These are phyloP conservation scores for Apocrypta bakeri DNA, from an alignment of 1,140 invertebrate species.

Conservation along the genomic window DNA sequence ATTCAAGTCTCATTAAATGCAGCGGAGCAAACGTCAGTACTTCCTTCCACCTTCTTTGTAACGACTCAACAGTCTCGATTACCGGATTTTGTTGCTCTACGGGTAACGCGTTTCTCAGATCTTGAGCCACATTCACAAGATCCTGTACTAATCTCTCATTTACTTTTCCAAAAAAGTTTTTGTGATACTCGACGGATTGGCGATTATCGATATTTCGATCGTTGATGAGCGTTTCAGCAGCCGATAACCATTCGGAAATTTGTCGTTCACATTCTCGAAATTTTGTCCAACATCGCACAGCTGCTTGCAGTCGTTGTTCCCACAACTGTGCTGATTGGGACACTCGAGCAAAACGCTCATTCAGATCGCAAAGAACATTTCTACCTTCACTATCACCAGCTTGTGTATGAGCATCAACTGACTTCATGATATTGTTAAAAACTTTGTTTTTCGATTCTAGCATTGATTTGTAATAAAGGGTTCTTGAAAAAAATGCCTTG, in stretches of 20 bases:
- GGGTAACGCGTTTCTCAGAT: constrained; percentile 83
- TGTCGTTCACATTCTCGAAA: constrained; percentile 86
- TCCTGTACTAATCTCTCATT: constrained; percentile 90
- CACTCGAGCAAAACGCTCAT: constrained; percentile 87
- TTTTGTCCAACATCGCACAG: constrained; percentile 88
- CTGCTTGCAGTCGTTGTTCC: constrained; percentile 87
- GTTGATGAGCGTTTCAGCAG: constrained; percentile 86
- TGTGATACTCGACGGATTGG: constrained; percentile 86
- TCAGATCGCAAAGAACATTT: constrained; percentile 83
- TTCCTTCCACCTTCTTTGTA: constrained; percentile 87
- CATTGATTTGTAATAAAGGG: constrained; percentile 93
- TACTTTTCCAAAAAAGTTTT: constrained; percentile 89
- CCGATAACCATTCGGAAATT: constrained; percentile 89
- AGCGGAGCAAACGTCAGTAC: constrained; percentile 86
- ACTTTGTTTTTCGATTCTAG: constrained; percentile 96
- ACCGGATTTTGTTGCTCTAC: constrained; percentile 80
- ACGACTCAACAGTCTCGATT: constrained; percentile 80
- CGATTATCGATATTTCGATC: constrained; percentile 89
- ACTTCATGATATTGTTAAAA: constrained; percentile 89
- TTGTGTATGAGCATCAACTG: constrained; percentile 80
- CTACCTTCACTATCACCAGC: constrained; percentile 83
- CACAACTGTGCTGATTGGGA: constrained; percentile 83
- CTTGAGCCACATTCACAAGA: constrained; percentile 85
- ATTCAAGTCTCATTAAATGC: constrained; percentile 92
- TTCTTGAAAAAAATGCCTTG: constrained; percentile 90